phyloP scores from a whole-genome alignment of 2,888 invertebrate species.

The Lasioglossum calceatum region DNA sequence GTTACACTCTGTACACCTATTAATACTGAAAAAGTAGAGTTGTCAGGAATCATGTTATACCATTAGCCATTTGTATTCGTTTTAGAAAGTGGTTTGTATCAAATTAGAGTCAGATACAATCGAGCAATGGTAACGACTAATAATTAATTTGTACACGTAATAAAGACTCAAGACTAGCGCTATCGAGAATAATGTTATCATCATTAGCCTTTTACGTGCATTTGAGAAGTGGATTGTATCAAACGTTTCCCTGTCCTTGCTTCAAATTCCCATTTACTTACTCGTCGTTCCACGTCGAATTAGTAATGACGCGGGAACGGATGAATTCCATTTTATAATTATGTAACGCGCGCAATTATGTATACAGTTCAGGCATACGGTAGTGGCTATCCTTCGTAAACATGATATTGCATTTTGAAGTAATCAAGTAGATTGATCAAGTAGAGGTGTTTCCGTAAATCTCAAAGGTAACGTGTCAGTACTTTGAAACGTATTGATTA shows the following conservation, averaged over 20 bases:
- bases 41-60: background rate
- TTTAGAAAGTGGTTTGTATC: background rate
- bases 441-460: background rate
- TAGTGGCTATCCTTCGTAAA: background rate
- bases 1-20: background rate
- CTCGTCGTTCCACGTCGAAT: background rate
- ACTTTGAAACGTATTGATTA: background rate
- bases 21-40: background rate
- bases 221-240: background rate
- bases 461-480: background rate
- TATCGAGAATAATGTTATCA: background rate
- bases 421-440: background rate
- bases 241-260: background rate
- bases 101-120: background rate
- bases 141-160: constrained; percentile 4
- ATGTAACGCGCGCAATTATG: background rate
- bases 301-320: background rate
- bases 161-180: background rate
- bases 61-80: background rate
- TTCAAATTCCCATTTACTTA: background rate
- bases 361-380: background rate
- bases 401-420: background rate
- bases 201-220: background rate
- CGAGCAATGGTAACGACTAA: too few species aligned
- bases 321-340: background rate